A percentile compares a stretch with the other conserved stretches of the same genome.
Evolutionary conservation across 2,797 vertebrate genomes (phyloP).

Genomic region (Sebastiscus tertius): DNA sequence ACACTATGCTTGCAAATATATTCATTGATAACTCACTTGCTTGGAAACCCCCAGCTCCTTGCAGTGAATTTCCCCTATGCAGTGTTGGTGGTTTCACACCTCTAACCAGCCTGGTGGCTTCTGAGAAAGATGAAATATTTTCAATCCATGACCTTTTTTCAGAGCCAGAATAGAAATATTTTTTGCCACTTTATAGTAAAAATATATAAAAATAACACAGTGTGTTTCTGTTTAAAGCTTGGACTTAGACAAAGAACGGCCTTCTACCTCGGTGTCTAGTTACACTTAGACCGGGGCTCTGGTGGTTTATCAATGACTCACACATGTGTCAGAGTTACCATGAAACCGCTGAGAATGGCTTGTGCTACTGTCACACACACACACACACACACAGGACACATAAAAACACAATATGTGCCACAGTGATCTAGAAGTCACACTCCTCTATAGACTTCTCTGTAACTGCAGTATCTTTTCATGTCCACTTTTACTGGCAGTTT

Average conservation of each 20-base stretch:
- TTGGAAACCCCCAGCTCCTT: constrained; percentile 66
- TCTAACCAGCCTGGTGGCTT: constrained; percentile 64
- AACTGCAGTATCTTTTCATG: background rate
- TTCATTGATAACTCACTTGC: constrained; percentile 40
- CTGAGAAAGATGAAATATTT: constrained; percentile 19
- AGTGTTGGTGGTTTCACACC: constrained; percentile 70
- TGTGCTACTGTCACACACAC: background rate
- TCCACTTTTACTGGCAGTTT: background rate
- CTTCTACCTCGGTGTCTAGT: background rate
- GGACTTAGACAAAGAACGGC: background rate
- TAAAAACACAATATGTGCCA: background rate
- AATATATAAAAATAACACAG: background rate
- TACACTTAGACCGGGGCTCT: background rate
- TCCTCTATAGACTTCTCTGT: background rate
- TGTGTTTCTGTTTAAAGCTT: background rate
- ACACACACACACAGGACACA: background rate
- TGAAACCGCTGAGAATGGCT: constrained; percentile 17
- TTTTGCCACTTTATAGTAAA: background rate
- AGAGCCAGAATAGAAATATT: background rate
- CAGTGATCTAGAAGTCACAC: background rate
- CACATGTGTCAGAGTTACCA: constrained; percentile 13
- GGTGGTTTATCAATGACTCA: constrained; percentile 39
- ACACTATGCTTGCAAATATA: constrained; percentile 3
- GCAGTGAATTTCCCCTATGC: constrained; percentile 52
- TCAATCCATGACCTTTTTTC: background rate